Conservation (phyloP, 1,140 invertebrate species). For the Zaprionus capensis region DNA sequence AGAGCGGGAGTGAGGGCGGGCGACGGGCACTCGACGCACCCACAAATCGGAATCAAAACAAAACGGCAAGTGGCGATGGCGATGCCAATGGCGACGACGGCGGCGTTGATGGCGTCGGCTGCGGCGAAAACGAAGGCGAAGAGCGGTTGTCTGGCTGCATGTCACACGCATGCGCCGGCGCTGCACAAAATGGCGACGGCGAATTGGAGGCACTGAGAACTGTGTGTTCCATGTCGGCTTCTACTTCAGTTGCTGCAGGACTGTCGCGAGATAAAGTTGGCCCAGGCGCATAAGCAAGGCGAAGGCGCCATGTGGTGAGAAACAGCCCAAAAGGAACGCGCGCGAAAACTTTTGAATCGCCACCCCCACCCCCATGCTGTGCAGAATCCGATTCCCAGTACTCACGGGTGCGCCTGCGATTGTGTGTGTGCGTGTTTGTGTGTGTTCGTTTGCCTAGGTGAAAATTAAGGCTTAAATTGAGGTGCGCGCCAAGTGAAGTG, state of each 20-base stretch:
- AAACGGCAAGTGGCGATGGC: constrained; percentile 57
- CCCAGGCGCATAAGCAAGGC: constrained; percentile 33
- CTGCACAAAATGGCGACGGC: constrained; percentile 67
- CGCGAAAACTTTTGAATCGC: constrained; percentile 62
- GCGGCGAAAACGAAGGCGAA: constrained; percentile 22
- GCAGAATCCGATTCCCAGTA: constrained; percentile 17
- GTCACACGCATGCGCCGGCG: constrained; percentile 51
- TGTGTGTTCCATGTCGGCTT: constrained; percentile 46
- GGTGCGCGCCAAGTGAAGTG: constrained; percentile 14
- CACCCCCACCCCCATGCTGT: constrained; percentile 13
- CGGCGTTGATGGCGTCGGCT: constrained; percentile 26
- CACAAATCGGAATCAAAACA: constrained; percentile 76
- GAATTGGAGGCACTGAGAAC: constrained; percentile 46
- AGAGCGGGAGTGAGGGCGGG: not conserved
- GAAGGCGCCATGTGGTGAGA: constrained; percentile 34
- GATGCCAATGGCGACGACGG: constrained; percentile 18
- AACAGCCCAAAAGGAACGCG: constrained; percentile 60
- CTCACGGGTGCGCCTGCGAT: constrained; percentile 7
- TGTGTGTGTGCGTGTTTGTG: constrained; percentile 22
- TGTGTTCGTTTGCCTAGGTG: constrained; percentile 49
- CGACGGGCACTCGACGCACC: constrained; percentile 4
- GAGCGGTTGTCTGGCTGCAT: not conserved
- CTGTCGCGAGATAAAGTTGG: constrained; percentile 71
- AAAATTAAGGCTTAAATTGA: constrained; percentile 39
- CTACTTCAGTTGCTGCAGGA: constrained; percentile 70